Conservation (phyloP, 2,113 vertebrate species). For the Limnothrissa miodon region DNA sequence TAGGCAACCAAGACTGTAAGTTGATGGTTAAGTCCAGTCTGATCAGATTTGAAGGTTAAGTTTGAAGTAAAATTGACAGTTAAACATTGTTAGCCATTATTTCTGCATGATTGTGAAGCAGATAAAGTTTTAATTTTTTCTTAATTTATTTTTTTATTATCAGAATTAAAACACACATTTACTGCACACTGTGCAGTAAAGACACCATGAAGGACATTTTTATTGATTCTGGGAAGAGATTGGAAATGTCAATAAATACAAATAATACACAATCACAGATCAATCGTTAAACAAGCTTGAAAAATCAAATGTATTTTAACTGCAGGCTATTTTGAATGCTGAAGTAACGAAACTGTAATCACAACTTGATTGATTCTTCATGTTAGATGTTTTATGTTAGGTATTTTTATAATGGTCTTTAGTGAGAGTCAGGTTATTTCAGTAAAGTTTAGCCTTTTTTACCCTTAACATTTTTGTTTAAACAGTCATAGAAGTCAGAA, state of each 20-base stretch:
- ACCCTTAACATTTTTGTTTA: not conserved
- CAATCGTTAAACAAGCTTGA: slow-evolving; percentile 17
- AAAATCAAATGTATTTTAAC: not conserved
- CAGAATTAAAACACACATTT: slow-evolving; percentile 45
- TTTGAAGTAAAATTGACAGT: not conserved
- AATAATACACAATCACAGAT: slow-evolving; percentile 31
- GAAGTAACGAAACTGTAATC: not conserved
- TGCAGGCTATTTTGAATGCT: not conserved
- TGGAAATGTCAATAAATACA: slow-evolving; percentile 30
- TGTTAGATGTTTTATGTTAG: not conserved
- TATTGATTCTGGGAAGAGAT: slow-evolving; percentile 8
- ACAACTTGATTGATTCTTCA: not conserved
- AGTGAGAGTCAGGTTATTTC: not conserved
- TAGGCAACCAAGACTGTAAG: not conserved
- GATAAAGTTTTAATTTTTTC: not conserved
- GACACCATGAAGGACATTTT: slow-evolving; percentile 35
- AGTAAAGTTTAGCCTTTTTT: not conserved
- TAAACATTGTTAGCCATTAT: not conserved
- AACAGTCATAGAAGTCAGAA: not conserved
- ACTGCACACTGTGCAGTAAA: slow-evolving; percentile 47
- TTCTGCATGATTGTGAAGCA: not conserved
- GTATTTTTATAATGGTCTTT: not conserved
- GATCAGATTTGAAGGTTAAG: not conserved
- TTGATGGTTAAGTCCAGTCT: not conserved
- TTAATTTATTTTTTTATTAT: not conserved